Evolutionary conservation across 1,140 invertebrate genomes (phyloP).

Genomic region (Agrilus planipennis): DNA sequence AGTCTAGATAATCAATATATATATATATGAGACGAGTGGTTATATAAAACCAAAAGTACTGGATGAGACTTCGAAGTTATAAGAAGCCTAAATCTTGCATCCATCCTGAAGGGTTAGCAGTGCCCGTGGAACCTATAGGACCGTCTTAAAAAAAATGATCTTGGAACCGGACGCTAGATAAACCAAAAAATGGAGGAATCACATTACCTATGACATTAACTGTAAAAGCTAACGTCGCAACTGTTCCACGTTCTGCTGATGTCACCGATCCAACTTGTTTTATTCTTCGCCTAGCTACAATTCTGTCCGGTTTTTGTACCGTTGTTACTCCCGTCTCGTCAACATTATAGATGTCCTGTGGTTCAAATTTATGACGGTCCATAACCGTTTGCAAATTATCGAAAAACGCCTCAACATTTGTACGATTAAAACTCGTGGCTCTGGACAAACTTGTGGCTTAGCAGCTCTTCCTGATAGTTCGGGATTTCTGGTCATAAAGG

Average conservation of each 20-base stretch:
- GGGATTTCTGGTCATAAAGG: slow-evolving; percentile 36
- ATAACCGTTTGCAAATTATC: slow-evolving; percentile 27
- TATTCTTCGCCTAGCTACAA: slow-evolving; percentile 32
- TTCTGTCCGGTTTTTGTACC: slow-evolving; percentile 11
- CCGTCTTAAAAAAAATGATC: slow-evolving; percentile 34
- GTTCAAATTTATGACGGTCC: slow-evolving; percentile 23
- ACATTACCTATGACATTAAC: slow-evolving; percentile 29
- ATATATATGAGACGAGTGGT: slow-evolving; percentile 30
- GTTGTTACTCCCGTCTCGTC: neutral
- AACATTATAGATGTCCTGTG: slow-evolving; percentile 12
- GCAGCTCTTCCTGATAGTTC: slow-evolving; percentile 32
- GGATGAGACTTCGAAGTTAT: slow-evolving; percentile 26
- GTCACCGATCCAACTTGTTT: slow-evolving; percentile 34
- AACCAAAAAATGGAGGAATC: slow-evolving; percentile 35
- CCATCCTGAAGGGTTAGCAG: slow-evolving; percentile 32
- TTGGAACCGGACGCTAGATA: slow-evolving; percentile 29
- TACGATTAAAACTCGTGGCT: slow-evolving; percentile 37
- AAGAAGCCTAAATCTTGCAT: slow-evolving; percentile 32
- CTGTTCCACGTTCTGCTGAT: slow-evolving; percentile 34
- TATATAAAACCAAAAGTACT: slow-evolving; percentile 25
- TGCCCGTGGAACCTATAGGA: slow-evolving; percentile 29
- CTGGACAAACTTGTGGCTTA: slow-evolving; percentile 35
- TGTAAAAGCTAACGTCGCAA: slow-evolving; percentile 32
- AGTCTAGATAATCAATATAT: no score
- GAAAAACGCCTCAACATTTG: slow-evolving; percentile 30